Conservation (phyloP, 2,888 invertebrate species). For the Cordylochernes scorpioides region DNA sequence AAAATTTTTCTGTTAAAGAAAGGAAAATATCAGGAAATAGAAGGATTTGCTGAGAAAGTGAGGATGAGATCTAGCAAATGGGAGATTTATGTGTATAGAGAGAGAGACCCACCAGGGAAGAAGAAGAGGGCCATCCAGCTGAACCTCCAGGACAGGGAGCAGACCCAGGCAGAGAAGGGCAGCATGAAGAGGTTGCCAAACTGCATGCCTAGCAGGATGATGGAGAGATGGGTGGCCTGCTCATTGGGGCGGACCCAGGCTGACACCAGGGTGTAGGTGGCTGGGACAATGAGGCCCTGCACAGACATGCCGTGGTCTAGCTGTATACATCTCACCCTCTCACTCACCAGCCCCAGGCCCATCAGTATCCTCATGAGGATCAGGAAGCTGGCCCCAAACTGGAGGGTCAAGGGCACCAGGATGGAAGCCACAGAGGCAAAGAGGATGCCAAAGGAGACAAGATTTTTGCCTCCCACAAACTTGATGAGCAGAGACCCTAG, state of each 20-base stretch:
- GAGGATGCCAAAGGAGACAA: conserved; percentile 1
- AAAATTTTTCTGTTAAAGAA: too few relatives aligned
- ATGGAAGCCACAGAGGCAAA: conserved; percentile 2
- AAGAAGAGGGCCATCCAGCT: too few relatives aligned
- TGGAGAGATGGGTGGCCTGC: conserved; percentile 45
- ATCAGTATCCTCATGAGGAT: conserved; percentile 1
- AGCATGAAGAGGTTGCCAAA: conserved; percentile 21
- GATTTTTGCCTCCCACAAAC: conserved; percentile 2
- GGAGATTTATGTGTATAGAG: too few relatives aligned
- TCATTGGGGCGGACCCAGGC: conserved; percentile 55
- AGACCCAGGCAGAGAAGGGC: conserved; percentile 20
- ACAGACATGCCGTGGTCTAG: too few relatives aligned
- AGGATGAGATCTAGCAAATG: too few relatives aligned
- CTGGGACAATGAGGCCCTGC: conserved; percentile 12
- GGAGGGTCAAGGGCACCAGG: conserved; percentile 2
- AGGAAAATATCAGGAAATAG: too few relatives aligned
- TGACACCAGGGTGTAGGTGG: conserved; percentile 55
- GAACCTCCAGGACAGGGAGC: too few relatives aligned
- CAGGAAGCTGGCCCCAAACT: not conserved
- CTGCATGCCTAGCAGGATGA: conserved; percentile 33
- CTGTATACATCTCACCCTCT: too few relatives aligned
- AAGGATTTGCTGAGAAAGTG: too few relatives aligned
- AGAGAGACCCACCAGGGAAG: too few relatives aligned
- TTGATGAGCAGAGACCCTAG: conserved; percentile 5
- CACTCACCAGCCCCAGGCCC: conserved; percentile 5